phyloP scores from a whole-genome alignment of 2,113 vertebrate species.

The Sisor rabdophorus region DNA sequence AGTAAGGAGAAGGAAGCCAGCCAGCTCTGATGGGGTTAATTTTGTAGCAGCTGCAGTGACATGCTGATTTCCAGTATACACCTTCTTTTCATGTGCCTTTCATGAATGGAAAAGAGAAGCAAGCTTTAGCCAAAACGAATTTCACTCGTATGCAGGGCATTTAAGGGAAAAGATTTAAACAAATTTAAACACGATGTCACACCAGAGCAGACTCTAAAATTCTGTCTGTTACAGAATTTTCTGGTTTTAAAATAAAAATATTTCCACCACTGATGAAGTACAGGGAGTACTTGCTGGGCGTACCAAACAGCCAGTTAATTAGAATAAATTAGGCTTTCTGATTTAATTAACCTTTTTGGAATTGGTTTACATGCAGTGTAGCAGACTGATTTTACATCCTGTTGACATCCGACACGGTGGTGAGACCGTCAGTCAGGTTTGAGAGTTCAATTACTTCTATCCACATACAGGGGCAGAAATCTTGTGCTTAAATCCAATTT shows the following conservation, averaged over 20 bases:
- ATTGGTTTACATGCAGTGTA: constrained; percentile 45
- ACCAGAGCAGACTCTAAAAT: constrained; percentile 7
- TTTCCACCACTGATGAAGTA: constrained; percentile 34
- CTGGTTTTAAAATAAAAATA: too few relatives aligned
- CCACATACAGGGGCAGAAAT: background rate
- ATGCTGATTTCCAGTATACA: constrained; percentile 30
- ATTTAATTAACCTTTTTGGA: constrained; percentile 58
- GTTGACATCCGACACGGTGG: constrained; percentile 37
- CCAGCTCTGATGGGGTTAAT: constrained; percentile 33
- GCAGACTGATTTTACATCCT: constrained; percentile 49
- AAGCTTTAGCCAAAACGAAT: constrained; percentile 37
- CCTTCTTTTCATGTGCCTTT: constrained; percentile 46
- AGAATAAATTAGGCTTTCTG: constrained; percentile 53
- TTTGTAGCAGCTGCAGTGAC: constrained; percentile 32
- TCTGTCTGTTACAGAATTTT: background rate
- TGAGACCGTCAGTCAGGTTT: constrained; percentile 40
- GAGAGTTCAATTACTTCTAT: background rate
- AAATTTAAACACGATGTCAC: constrained; percentile 15
- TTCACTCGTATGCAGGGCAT: constrained; percentile 37
- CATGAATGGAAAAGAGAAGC: constrained; percentile 34
- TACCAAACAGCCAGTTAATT: constrained; percentile 50
- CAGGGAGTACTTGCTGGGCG: constrained; percentile 14
- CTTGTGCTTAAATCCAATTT: background rate
- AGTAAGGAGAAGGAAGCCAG: constrained; percentile 11
- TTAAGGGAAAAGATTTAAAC: constrained; percentile 28